Percentiles rank a stretch among this genome's conserved stretches.
Conservation (phyloP, 2,797 vertebrate genomes). For the Furcifer pardalis region DNA sequence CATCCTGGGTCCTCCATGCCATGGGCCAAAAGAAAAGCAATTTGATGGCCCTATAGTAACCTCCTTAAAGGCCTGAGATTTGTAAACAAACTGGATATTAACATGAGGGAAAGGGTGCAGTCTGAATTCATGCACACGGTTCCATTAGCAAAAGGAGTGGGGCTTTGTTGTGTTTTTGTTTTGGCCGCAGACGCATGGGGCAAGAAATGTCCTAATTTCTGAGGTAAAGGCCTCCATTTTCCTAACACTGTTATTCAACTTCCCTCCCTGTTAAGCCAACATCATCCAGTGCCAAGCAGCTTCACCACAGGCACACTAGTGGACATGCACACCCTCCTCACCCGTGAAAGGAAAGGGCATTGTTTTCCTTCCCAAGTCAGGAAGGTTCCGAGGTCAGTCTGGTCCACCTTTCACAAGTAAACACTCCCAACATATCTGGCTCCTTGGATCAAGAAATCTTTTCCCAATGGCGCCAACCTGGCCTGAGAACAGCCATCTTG, state of each 20-base stretch:
- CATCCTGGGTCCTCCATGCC: background rate
- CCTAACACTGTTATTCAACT: background rate
- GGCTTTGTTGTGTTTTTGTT: too few relatives aligned
- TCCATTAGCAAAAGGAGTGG: background rate
- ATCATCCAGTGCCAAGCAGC: background rate
- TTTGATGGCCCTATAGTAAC: background rate
- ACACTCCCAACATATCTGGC: background rate
- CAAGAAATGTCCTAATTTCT: background rate
- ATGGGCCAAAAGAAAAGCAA: background rate
- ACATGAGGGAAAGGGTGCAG: background rate
- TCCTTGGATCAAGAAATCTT: too few relatives aligned
- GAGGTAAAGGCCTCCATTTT: background rate
- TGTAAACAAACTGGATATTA: background rate
- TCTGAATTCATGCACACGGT: background rate
- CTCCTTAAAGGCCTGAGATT: background rate
- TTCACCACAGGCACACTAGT: background rate
- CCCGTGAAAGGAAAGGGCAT: background rate
- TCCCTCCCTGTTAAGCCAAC: background rate
- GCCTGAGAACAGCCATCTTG: too few relatives aligned
- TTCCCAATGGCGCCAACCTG: too few relatives aligned
- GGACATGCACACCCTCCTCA: conserved; percentile 39
- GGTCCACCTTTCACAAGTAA: background rate
- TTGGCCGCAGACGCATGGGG: background rate
- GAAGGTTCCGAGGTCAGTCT: background rate
- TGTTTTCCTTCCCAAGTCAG: background rate